phyloP scores from a whole-genome alignment of 2,113 vertebrate genomes.

The Bufo gargarizans region DNA sequence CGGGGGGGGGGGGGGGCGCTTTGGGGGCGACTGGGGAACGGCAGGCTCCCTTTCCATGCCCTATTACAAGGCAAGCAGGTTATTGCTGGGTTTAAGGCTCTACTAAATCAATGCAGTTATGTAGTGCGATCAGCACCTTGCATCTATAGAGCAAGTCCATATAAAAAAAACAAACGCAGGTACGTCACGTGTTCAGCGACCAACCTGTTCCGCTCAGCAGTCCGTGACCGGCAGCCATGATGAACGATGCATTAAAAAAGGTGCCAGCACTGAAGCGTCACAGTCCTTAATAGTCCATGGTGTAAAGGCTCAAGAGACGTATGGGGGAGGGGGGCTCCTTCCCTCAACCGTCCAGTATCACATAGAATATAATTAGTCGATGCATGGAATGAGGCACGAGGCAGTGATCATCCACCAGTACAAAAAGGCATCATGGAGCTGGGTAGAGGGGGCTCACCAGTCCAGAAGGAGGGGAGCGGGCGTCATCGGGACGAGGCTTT shows the following conservation, averaged over 20 bases:
- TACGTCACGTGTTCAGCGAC: neutral
- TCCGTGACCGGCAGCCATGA: too few relatives aligned
- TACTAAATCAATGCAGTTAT: neutral
- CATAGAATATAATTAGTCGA: neutral
- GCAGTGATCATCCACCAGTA: neutral
- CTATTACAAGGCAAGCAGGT: neutral
- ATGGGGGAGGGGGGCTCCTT: neutral
- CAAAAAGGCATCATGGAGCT: neutral
- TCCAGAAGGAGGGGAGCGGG: neutral
- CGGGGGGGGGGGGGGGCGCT: too few relatives aligned
- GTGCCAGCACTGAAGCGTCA: neutral
- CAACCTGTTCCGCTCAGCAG: neutral
- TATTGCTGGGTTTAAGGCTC: constrained; percentile 28
- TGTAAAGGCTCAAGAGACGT: neutral
- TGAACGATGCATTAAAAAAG: too few relatives aligned
- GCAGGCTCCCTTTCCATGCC: constrained; percentile 6
- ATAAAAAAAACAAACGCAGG: neutral
- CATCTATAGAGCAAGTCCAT: neutral
- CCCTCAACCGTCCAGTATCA: neutral
- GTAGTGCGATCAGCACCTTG: neutral
- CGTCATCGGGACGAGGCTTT: neutral
- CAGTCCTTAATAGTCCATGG: neutral
- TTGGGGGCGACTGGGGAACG: neutral
- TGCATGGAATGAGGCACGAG: constrained; percentile 9
- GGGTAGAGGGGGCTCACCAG: neutral